Base-by-base conservation (phyloP, 1,140 invertebrate genomes). In the Solenopsis fugax region DNA sequence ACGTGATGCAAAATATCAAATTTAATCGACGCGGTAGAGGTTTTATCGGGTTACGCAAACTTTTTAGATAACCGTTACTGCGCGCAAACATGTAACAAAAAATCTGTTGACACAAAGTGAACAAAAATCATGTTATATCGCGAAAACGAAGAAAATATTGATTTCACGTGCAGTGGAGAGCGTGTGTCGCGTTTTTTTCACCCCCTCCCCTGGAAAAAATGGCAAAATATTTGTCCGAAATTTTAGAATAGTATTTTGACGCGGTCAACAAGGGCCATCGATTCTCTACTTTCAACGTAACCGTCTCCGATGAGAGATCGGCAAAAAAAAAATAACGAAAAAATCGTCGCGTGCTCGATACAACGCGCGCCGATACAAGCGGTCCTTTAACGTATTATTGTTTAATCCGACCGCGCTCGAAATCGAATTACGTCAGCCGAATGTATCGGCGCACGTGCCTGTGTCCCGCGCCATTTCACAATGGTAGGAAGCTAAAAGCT, bases 151-250 rank as follows among this genome's bases (percentile, higher is more conserved):
- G 80, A 62, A 73, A 84, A 84, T 84, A 75, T 84, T 75, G 80
- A 75, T 84, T 75, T 41, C 77, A 48, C 62, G 76, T 71, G 67
- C n/a, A 45, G 10, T 4, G 52, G 50, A 82, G 54, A 82, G 48
- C 21, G 54, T 75, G 54, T 75, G 60, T 73, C 10, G 9, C 24
- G 29, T 69, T 56, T 72, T 45, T 71, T 29, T 48, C 2, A 2
- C 21, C 65, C 5, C 21, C 34, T 7, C 41, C 4, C 12, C 4
- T 2, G 34, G 48, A 71, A 82, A 82, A 84, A 84, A 75, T 75
- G 54, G 80, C 80, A 84, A 84, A 84, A 84, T 84, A 75, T 84
- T 84, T 84, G 80, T 48, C 41, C 41, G 80, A 75, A 84, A 84
- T 60, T 84, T 60, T 24, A 12, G 24, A 60, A 84, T 62, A 69